Conservation (phyloP, 2,113 vertebrate genomes). For the Rhea americana region DNA sequence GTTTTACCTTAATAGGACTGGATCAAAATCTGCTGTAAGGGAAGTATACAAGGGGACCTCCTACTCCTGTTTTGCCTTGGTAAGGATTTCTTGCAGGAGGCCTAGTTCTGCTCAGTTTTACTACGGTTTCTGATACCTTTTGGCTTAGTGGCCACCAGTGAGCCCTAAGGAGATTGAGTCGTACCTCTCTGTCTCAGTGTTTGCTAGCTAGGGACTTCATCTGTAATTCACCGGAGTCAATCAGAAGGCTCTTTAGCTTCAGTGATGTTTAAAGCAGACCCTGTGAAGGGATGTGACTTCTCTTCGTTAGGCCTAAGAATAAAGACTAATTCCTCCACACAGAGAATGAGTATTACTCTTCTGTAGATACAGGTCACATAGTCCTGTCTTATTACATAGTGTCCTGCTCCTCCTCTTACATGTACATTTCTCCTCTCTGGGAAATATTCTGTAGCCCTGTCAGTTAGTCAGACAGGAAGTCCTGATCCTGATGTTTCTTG, state of each 20-base stretch:
- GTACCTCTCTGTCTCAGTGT: background rate
- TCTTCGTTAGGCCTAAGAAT: background rate
- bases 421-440: background rate
- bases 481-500: background rate
- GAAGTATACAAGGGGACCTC: background rate
- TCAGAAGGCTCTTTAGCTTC: background rate
- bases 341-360: background rate
- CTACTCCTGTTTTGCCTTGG: background rate
- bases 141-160: background rate
- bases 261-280: background rate
- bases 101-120: background rate
- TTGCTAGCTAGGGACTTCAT: background rate
- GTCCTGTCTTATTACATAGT: background rate
- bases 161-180: background rate
- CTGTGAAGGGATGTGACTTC: background rate
- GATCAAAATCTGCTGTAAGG: background rate
- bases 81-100: background rate
- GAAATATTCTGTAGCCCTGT: background rate
- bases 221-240: background rate
- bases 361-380: accelerated
- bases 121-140: background rate
- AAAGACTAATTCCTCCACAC: background rate
- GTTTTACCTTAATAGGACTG: background rate
- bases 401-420: background rate
- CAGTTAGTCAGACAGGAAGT: background rate